These are phyloP conservation scores for Ischnura elegans DNA, from an alignment of 2,888 invertebrate species.

Conservation along the genomic window DNA sequence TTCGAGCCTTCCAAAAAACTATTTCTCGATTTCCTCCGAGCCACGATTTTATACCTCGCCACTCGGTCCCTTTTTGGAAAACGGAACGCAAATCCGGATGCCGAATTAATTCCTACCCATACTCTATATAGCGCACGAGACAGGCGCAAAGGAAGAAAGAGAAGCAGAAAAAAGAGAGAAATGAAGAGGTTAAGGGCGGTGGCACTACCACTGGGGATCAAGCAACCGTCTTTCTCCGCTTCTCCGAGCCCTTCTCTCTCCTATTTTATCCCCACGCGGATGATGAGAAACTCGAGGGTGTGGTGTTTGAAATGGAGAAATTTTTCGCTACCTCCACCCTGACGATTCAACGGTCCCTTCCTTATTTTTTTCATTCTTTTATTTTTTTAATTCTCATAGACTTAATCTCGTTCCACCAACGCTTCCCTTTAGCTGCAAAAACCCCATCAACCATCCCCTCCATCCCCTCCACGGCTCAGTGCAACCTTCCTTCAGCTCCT, in stretches of 20 bases:
- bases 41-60: neutral
- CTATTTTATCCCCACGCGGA: neutral
- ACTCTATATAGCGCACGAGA: conserved; percentile 6
- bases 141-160: neutral
- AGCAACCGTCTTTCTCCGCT: conserved; percentile 33
- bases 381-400: conserved; percentile 53
- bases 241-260: neutral
- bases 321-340: conserved; percentile 29
- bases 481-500: neutral
- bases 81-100: conserved; percentile 48
- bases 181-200: conserved; percentile 1
- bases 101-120: conserved; percentile 32
- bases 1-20: neutral
- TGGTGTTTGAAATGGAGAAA: conserved; percentile 35
- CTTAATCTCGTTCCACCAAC: conserved; percentile 55
- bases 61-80: neutral
- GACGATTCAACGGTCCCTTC: neutral
- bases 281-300: neutral
- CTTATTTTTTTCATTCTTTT: neutral
- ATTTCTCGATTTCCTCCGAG: neutral
- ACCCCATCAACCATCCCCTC: neutral
- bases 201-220: neutral
- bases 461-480: neutral
- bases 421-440: neutral
- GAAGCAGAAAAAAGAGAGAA: no score